These are phyloP conservation scores for Nesogale talazaci DNA, from an alignment of 2,113 vertebrate species.

Conservation along the genomic window DNA sequence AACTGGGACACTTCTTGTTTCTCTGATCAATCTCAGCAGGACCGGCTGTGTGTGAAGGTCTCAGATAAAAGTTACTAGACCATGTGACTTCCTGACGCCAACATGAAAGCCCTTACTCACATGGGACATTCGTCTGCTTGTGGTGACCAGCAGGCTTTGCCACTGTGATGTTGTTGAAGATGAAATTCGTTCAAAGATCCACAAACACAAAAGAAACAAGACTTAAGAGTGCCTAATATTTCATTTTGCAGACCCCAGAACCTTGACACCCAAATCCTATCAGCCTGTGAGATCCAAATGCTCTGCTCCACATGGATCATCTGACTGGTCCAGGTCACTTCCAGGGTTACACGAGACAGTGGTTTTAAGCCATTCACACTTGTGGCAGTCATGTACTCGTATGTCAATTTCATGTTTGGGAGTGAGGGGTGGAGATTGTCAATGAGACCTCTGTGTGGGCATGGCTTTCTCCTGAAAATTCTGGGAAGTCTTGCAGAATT, in stretches of 20 bases:
- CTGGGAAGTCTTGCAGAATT: no score
- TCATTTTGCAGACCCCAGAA: slow-evolving; percentile 21
- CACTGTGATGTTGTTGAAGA: slow-evolving; percentile 33
- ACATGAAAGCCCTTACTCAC: slow-evolving; percentile 55
- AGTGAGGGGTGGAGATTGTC: no score
- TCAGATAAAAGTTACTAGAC: slow-evolving; percentile 51
- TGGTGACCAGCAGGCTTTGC: neutral
- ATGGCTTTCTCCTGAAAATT: no score
- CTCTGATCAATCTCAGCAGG: slow-evolving; percentile 47
- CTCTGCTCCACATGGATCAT: neutral
- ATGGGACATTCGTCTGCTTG: slow-evolving; percentile 46
- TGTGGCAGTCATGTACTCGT: no score
- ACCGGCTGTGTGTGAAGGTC: slow-evolving; percentile 44
- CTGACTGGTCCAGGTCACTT: slow-evolving; percentile 43
- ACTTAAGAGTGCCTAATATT: slow-evolving; percentile 44
- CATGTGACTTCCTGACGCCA: slow-evolving; percentile 42
- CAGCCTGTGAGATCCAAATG: slow-evolving; percentile 42
- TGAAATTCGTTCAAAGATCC: slow-evolving; percentile 53
- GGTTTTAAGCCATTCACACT: neutral
- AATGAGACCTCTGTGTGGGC: no score
- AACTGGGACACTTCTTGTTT: slow-evolving; percentile 42
- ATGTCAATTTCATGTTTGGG: no score
- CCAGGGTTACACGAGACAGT: neutral
- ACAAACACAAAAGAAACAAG: slow-evolving; percentile 47
- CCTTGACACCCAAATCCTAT: slow-evolving; percentile 47